Evolutionary conservation across 2,888 invertebrate species (phyloP).

Genomic region (Drosophila helvetica): DNA sequence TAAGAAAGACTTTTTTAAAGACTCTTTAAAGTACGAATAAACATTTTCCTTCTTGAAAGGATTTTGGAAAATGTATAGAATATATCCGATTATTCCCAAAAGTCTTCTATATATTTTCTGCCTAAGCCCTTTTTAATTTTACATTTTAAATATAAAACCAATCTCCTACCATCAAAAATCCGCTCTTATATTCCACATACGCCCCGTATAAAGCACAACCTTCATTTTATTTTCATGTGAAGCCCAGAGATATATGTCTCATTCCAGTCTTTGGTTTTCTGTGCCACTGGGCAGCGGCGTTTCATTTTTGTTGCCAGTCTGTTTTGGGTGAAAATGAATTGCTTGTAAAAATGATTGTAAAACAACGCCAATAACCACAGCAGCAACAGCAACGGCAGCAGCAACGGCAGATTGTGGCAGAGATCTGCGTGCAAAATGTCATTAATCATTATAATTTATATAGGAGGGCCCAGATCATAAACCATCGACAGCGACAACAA

Average conservation of each 20-base stretch:
- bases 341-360: constrained; percentile 75
- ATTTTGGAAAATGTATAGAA: no score
- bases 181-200: constrained; percentile 29
- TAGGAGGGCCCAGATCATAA: constrained; percentile 66
- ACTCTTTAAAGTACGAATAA: no score
- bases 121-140: neutral
- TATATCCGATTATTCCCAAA: no score
- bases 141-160: neutral
- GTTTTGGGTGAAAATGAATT: constrained; percentile 67
- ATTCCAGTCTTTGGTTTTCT: constrained; percentile 45
- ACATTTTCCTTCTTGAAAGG: no score
- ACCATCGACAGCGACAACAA: constrained; percentile 32
- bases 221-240: constrained; percentile 30
- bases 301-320: constrained; percentile 36
- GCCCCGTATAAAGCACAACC: constrained; percentile 27
- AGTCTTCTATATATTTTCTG: neutral
- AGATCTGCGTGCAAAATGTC: constrained; percentile 77
- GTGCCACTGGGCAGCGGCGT: constrained; percentile 62
- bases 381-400: constrained; percentile 14
- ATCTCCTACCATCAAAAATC: neutral
- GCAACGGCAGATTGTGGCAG: constrained; percentile 24
- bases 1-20: no score
- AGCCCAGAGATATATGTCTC: neutral
- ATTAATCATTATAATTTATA: constrained; percentile 80
- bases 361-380: constrained; percentile 63